Base-by-base conservation (phyloP, 1,140 invertebrate species). In the Platyscapa corneri region DNA sequence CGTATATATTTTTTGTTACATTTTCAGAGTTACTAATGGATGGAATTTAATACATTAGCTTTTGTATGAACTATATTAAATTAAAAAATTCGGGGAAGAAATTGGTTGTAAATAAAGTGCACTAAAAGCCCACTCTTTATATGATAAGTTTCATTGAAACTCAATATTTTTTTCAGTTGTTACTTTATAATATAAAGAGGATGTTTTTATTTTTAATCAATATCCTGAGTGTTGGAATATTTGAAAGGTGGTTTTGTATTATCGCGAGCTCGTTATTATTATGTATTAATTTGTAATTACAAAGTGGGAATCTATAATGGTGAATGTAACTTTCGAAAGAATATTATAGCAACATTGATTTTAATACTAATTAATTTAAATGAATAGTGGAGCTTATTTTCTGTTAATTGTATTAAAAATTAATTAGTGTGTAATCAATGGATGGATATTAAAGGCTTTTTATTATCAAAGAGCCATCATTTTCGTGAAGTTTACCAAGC, bases 401-500 rank as follows among this genome's bases (percentile, higher is more conserved):
- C n/a, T 8, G 37, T 39, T 42, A 74, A 74, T 72, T 74, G 37
- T n/a, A 74, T 74, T 74, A 42, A 74, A 42, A 42, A 20, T 74
- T 72, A 72, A 72, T 20, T 72, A 37, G 6, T 20, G 8, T 10
- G 16, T 72, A 39, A 7, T 39, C 18, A 42, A 42, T n/a, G 37
- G n/a, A 42, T 74, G 27, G 20, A 3, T 74, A 74, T 42, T 20
- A 8, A 74, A 74, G 23, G 20, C 37, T 42, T 7, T 8, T 2
- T n/a, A 18, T 37, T 32, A 39, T 23, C 0, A n/a, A 42, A 72
- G 16, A 27, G 18, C 14, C 39, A 23, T 42, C 42, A n/a, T 0
- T 42, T 37, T 42, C 16, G 23, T 27, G n/a, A 10, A 74, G 37
- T 42, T 42, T 20, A 12, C 37, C n/a, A 12, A 1, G 37, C 18